Percentiles rank a stretch among this genome's conserved stretches.
phyloP scores from a whole-genome alignment of 35 echinoderm and acorn worm species.

The Holothuria glaberrima region DNA sequence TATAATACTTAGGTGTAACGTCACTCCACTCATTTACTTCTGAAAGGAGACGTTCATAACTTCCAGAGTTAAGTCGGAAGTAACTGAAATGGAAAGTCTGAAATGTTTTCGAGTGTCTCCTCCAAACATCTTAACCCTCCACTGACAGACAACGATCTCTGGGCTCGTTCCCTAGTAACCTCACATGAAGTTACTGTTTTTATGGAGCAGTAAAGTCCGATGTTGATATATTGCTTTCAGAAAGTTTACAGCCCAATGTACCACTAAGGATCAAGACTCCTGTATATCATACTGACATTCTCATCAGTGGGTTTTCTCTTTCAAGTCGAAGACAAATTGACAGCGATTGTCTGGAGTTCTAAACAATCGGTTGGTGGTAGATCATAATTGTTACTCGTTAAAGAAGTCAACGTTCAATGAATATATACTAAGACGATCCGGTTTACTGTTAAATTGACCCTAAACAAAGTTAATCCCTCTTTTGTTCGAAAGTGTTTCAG shows the following conservation, averaged over 20 bases:
- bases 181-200: too few species aligned
- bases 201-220: not conserved
- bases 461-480: not conserved
- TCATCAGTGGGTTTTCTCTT: not conserved
- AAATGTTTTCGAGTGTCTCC: too few species aligned
- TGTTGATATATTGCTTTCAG: not conserved
- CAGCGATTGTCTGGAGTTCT: not conserved
- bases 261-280: not conserved
- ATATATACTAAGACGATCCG: not conserved
- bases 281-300: not conserved
- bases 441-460: not conserved
- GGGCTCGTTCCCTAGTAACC: too few species aligned
- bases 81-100: too few species aligned
- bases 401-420: not conserved
- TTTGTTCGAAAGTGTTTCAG: conserved; percentile 1
- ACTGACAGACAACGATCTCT: too few species aligned
- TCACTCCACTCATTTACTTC: too few species aligned
- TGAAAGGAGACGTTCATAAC: too few species aligned
- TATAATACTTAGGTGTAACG: too few species aligned
- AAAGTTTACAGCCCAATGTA: not conserved
- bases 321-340: not conserved
- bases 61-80: too few species aligned
- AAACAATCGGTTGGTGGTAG: not conserved
- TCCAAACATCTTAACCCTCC: too few species aligned
- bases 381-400: not conserved